These are phyloP conservation scores for Dryobates pubescens DNA, from an alignment of 2,797 vertebrate species.

Conservation along the genomic window DNA sequence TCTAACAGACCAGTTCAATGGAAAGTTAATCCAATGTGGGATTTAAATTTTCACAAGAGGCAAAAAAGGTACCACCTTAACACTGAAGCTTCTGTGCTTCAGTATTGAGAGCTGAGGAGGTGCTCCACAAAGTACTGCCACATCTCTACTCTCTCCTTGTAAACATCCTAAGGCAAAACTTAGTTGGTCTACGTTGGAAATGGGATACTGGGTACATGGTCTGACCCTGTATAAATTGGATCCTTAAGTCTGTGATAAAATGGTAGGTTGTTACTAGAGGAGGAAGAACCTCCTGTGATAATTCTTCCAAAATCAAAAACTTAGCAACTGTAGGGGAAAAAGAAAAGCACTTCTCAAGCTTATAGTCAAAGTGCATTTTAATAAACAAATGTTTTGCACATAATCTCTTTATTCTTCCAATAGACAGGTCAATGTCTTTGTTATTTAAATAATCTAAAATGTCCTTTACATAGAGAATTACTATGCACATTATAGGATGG, in stretches of 20 bases:
- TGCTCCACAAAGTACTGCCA: not conserved
- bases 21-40: accelerated
- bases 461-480: not conserved
- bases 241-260: not conserved
- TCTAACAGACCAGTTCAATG: not conserved
- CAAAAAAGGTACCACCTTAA: not conserved
- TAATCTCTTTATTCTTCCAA: not conserved
- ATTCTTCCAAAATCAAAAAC: not conserved
- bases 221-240: not conserved
- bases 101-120: not conserved
- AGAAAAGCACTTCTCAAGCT: not conserved
- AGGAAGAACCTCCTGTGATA: not conserved
- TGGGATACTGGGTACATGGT: not conserved
- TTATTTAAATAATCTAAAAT: not conserved
- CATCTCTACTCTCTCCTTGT: not conserved
- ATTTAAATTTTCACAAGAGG: not conserved
- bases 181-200: not conserved
- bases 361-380: not conserved
- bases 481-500: not conserved
- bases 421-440: not conserved
- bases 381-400: not conserved
- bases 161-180: not conserved
- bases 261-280: not conserved
- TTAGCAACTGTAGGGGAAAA: not conserved
- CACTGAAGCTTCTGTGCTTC: not conserved